Base-by-base conservation (phyloP, 2,888 invertebrate species). In the Nematopogon swammerdamellus region DNA sequence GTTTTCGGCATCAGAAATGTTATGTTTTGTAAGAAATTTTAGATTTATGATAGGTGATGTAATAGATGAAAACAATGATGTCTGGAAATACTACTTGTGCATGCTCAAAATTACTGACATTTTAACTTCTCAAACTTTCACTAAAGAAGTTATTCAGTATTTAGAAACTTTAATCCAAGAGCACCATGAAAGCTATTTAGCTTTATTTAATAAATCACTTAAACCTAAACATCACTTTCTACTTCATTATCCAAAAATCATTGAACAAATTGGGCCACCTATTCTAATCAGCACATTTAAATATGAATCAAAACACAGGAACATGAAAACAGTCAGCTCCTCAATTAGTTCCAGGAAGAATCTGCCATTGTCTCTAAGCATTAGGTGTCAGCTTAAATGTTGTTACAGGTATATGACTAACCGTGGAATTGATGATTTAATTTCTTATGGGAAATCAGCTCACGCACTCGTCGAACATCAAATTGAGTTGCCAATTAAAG, bases 1-100 rank as follows among this genome's bases (percentile, higher is more conserved):
- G 17, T 52, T 57, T 17, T 60, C 60, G n/a, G 57, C 59, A 30
- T 51, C 59, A 18, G 60, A 62, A 58, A 62, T 61, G 60, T 52
- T 56, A 46, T 54, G 50, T 48, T 54, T 59, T 45, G 52, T 57
- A 11, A 53, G 55, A 45, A 58, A 59, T 52, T 60, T 60, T 30
- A 47, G 51, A 30, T 56, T 52, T 44, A 53, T 59, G 11, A 47
- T 59, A 36, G 59, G 59, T 18, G 58, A 59, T 51, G 49, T 59
- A 47, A 50, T 59, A 20, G 50, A 50, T 18, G 46, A 46, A 14
- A 45, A 50, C 44, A 51, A 54, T 47, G 44, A 49, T 11, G 30
- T 51, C n/a, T 55, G 58, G 56, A 36, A 51, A 14, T 55, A 55
- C 48, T 58, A 56, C 42, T 51, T 58, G 48, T 48, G 44, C 42